Evolutionary conservation across 1,140 invertebrate species (phyloP).

Genomic region (Asobara japonica): DNA sequence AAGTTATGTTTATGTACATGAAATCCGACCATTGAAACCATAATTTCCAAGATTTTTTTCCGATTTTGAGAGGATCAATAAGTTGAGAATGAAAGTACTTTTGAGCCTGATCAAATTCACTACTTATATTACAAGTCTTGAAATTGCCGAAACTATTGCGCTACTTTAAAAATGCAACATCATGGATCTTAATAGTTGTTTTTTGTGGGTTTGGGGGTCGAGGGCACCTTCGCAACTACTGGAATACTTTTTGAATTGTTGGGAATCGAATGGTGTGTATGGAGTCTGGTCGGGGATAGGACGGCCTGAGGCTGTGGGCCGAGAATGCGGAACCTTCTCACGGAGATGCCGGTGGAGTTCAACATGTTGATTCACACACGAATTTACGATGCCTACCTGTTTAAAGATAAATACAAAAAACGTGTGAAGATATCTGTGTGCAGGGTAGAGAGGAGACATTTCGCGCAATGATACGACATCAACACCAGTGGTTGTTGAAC

Average conservation of each 20-base stretch:
- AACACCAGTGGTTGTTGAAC: not conserved
- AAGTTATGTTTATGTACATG: no score
- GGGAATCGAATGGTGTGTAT: not conserved
- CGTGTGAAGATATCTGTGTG: not conserved
- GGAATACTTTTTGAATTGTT: not conserved
- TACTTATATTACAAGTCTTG: no score
- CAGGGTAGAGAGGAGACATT: not conserved
- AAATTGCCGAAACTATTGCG: no score
- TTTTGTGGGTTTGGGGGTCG: slow-evolving; percentile 13
- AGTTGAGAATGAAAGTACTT: no score
- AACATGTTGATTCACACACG: slow-evolving; percentile 54
- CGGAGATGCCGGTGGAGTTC: slow-evolving; percentile 25
- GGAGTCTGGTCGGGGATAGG: not conserved
- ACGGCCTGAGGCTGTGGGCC: slow-evolving; percentile 57
- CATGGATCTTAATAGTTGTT: not conserved
- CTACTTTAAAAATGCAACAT: not conserved
- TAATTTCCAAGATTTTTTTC: no score
- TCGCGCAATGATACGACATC: slow-evolving; percentile 5
- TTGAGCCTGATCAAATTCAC: no score
- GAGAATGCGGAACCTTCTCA: slow-evolving; percentile 62
- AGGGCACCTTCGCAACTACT: slow-evolving; percentile 5
- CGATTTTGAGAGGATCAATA: no score
- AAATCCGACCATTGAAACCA: no score
- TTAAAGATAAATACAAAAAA: not conserved
- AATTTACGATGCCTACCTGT: slow-evolving; percentile 49